Evolutionary conservation across 2,113 vertebrate genomes (phyloP).

Genomic region (Cisticola juncidis): DNA sequence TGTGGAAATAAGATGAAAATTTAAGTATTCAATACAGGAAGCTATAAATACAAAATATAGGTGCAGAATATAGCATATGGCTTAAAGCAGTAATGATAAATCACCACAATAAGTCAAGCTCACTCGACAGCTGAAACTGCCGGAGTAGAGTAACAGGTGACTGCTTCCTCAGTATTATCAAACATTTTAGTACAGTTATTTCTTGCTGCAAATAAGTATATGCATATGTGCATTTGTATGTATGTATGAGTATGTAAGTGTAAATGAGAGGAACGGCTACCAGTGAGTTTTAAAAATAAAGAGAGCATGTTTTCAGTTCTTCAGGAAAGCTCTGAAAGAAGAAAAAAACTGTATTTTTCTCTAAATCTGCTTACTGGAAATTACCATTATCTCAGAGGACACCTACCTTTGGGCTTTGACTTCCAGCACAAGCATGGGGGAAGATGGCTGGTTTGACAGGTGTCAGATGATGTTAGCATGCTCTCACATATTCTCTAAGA

Average conservation of each 20-base stretch:
- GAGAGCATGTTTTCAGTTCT: not conserved
- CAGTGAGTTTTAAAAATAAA: not conserved
- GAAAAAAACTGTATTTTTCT: not conserved
- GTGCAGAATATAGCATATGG: not conserved
- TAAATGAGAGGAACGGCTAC: not conserved
- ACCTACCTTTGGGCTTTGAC: not conserved
- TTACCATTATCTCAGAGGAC: not conserved
- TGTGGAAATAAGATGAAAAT: conserved; percentile 5
- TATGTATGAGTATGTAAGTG: not conserved
- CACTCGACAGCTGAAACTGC: conserved; percentile 22
- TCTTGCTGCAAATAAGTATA: not conserved
- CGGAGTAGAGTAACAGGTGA: conserved; percentile 33
- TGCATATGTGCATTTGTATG: not conserved
- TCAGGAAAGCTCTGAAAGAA: not conserved
- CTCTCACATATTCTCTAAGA: not conserved
- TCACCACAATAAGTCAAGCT: conserved; percentile 39
- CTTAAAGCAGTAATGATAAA: conserved; percentile 29
- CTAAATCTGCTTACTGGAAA: not conserved
- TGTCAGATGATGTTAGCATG: not conserved
- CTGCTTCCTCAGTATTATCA: conserved; percentile 3
- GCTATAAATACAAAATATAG: conserved; percentile 30
- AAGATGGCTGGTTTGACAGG: not conserved
- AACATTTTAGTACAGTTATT: not conserved
- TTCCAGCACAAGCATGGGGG: not conserved
- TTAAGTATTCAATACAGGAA: not conserved